Conservation (phyloP, 2,113 vertebrate genomes). For the Cranoglanis bouderius region DNA sequence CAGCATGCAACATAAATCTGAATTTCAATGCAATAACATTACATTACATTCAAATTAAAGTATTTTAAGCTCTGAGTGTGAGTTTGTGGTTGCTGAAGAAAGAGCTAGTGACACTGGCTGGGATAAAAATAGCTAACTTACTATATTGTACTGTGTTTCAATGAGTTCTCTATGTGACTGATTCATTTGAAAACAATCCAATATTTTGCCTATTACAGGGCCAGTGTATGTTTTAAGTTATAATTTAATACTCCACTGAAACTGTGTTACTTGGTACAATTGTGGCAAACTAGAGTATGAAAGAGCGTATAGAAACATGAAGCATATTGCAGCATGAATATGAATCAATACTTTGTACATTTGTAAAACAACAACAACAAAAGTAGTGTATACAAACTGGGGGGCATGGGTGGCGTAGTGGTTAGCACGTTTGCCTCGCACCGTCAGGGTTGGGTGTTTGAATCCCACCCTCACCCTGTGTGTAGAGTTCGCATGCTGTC, state of each 20-base stretch:
- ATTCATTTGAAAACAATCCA: neutral
- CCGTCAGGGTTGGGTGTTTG: too few species aligned
- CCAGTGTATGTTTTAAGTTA: neutral
- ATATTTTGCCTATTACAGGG: neutral
- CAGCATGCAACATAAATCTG: too few species aligned
- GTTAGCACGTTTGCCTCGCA: too few species aligned
- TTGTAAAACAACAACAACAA: neutral
- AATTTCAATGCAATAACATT: neutral
- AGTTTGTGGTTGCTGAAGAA: neutral
- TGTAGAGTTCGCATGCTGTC: too few species aligned
- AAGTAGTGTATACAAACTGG: neutral
- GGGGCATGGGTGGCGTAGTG: too few species aligned
- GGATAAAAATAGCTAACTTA: neutral
- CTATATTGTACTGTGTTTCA: neutral
- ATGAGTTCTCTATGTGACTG: neutral
- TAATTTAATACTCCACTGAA: neutral
- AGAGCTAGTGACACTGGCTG: neutral
- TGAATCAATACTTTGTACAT: neutral
- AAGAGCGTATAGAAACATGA: neutral
- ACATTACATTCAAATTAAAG: neutral
- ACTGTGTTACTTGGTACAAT: neutral
- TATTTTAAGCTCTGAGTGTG: neutral
- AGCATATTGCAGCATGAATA: neutral
- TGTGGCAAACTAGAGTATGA: neutral
- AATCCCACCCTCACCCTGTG: too few species aligned